Evolutionary conservation across 1,140 invertebrate genomes (phyloP).

Genomic region (Neodiprion virginianus): DNA sequence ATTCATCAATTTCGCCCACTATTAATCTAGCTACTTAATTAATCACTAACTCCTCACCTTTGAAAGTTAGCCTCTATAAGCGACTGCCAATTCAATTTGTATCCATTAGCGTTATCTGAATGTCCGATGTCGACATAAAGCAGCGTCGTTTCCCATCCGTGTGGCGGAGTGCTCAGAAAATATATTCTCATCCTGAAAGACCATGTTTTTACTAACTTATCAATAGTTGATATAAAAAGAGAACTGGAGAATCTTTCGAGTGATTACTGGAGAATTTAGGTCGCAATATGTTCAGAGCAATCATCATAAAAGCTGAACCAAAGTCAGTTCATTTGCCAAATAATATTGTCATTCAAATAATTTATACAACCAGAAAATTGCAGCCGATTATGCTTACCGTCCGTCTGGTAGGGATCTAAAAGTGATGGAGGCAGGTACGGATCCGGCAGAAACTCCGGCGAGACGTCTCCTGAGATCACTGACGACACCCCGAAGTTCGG

Average conservation of each 20-base stretch:
- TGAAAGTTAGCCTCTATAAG: constrained; percentile 78
- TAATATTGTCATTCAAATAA: too few relatives aligned
- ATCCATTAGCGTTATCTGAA: constrained; percentile 59
- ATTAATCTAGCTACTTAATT: too few relatives aligned
- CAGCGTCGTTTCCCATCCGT: constrained; percentile 87
- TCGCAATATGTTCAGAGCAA: too few relatives aligned
- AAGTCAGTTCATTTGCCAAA: too few relatives aligned
- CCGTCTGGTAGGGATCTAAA: constrained; percentile 81
- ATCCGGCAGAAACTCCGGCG: constrained; percentile 76
- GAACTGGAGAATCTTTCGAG: neutral
- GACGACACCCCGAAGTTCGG: constrained; percentile 80
- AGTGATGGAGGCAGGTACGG: constrained; percentile 78
- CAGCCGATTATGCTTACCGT: constrained; percentile 37
- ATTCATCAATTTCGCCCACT: too few relatives aligned
- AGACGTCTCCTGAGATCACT: constrained; percentile 82
- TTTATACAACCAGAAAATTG: too few relatives aligned
- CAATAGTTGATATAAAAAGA: constrained; percentile 17
- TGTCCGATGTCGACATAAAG: constrained; percentile 82
- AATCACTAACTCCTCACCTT: constrained; percentile 46
- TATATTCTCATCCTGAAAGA: constrained; percentile 77
- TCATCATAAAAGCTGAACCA: too few relatives aligned
- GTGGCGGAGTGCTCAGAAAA: constrained; percentile 84
- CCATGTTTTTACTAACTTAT: constrained; percentile 9
- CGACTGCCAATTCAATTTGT: constrained; percentile 72
- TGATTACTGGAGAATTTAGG: too few relatives aligned